Conservation (phyloP, 2,113 vertebrate genomes). For the Rhadina sibilatrix region DNA sequence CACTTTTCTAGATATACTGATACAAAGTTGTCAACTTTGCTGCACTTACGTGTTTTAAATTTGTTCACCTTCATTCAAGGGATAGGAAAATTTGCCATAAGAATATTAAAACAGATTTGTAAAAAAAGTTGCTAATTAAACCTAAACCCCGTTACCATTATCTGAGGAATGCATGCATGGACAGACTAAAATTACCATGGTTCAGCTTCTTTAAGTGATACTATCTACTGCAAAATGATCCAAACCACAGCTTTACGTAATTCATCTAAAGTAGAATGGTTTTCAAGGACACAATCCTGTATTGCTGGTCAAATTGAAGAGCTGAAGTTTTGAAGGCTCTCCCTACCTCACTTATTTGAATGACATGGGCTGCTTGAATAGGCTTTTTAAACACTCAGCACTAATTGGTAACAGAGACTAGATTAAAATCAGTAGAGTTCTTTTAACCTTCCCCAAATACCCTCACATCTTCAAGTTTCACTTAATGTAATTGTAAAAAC, state of each 20-base stretch:
- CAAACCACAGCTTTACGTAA: neutral
- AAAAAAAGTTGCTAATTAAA: neutral
- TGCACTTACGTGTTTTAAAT: neutral
- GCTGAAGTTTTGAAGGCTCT: neutral
- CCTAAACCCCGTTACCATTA: neutral
- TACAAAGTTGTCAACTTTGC: neutral
- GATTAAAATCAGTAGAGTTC: neutral
- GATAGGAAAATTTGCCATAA: neutral
- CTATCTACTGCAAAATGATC: neutral
- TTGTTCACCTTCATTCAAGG: neutral
- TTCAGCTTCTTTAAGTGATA: neutral
- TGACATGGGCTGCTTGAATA: neutral
- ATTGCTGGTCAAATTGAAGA: neutral
- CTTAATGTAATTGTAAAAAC: conserved; percentile 35
- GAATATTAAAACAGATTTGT: neutral
- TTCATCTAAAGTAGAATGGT: neutral
- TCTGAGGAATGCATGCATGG: neutral
- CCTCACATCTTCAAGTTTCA: conserved; percentile 43
- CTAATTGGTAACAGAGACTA: conserved; percentile 23
- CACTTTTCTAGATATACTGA: neutral
- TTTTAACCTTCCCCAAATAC: conserved; percentile 29
- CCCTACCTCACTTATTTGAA: neutral
- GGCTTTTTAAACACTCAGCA: neutral
- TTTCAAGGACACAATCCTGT: neutral
- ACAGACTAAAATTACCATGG: neutral